Base-by-base conservation (phyloP, 2,888 invertebrate genomes). In the Pyralis farinalis region DNA sequence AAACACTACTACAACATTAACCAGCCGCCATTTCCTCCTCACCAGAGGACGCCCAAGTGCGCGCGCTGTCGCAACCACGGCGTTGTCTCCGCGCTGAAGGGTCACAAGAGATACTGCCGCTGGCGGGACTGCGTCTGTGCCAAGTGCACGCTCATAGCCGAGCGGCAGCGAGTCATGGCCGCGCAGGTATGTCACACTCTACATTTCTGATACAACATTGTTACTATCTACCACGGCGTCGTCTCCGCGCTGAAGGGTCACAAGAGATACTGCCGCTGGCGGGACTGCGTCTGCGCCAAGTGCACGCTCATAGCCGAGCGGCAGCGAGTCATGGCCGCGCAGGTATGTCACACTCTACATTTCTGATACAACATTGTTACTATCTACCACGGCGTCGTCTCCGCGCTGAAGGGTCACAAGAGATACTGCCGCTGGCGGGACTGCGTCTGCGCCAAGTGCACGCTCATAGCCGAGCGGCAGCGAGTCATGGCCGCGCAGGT, bases 71-170 rank as follows among this genome's bases (percentile, higher is more conserved):
- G 98, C 46, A 98, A 99, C 90, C 98, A 99, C 91, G 98, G 98
- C 58, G 97, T 98, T 51, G 98, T 98, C 44, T 97, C 98, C 16
- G 97, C 97, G 4, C 90, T 97, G 41, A 98, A 98, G 87, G 97
- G 97, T 0, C 96, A 96, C 90, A 97, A 97, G 85, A 93, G 98
- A 8, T 98, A 98, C 87, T 99, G 98, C 78, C 92, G 98, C 45
- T 99, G 98, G 98, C 90, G 97, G 48, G 98, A 99, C 89, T 99
- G 99, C 89, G 95, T 96, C 54, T 99, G 98, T 85, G 97, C 98
- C 41, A 99, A 99, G 89, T 99, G 98, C 89, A 98, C 98, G 10
- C 92, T 99, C 51, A 99, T 99, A 55, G 98, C 98, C 1, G 98
- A 99, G 89, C 87, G 98, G 47, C 98, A 99, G 83, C 91, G 98